These are phyloP conservation scores for Pygoscelis adeliae DNA, from an alignment of 2,113 vertebrate genomes.

Conservation along the genomic window DNA sequence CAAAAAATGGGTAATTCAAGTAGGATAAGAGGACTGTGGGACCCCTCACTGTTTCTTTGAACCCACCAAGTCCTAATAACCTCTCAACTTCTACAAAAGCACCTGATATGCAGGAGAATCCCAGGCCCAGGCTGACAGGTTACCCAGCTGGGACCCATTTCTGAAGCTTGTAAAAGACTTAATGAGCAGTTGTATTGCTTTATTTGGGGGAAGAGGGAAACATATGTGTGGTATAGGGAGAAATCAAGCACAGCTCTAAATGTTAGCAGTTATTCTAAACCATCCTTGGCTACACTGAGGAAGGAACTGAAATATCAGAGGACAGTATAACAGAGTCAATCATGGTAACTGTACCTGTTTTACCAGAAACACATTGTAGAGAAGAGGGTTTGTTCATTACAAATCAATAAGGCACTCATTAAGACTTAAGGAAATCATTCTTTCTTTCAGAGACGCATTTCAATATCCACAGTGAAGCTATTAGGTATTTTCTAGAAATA, in stretches of 20 bases:
- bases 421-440: background rate
- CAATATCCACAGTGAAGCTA: background rate
- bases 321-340: background rate
- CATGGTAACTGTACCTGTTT: background rate
- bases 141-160: background rate
- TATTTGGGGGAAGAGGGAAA: background rate
- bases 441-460: background rate
- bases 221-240: accelerated
- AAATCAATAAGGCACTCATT: background rate
- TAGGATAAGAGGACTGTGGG: background rate
- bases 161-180: background rate
- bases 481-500: background rate
- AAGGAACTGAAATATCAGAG: background rate
- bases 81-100: background rate
- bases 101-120: background rate
- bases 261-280: background rate
- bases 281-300: background rate
- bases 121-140: background rate
- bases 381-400: background rate
- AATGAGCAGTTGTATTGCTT: accelerated
- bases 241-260: background rate
- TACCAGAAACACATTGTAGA: background rate
- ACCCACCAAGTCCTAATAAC: background rate
- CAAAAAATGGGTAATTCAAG: background rate
- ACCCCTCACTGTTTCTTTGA: background rate